Base-by-base conservation (phyloP, 1,140 invertebrate species). In the Dinoponera quadriceps region DNA sequence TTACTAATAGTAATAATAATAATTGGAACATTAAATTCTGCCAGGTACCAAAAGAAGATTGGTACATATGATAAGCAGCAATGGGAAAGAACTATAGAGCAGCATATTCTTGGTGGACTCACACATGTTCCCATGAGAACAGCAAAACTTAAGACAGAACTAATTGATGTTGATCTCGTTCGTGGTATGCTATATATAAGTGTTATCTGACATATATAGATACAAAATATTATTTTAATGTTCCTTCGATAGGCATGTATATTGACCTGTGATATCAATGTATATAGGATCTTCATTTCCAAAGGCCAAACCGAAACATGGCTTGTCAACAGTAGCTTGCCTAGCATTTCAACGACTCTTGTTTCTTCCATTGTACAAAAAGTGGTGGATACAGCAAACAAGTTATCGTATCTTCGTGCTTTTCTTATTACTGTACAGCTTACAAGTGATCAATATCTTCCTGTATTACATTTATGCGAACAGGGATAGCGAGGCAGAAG, bases 121-220 rank as follows among this genome's bases (percentile, higher is more conserved):
- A 97, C 96, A 82, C 96, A 98, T 91, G 96, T 98, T 60, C 97
- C 98, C 54, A 97, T 98, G 92, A 97, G 98, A 92, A 97, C 96
- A 55, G 96, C 97, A 44, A 98, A 98, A 93, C 94, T 98, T 11
- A 98, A 98, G 93, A 97, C 98, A 16, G 98, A 99, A 90, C 96
- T 99, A 14, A 99, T 99, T 86, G 98, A 99, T 95, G 97, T 99
- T 33, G 98, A 99, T 95, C 95, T 99, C 89, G 98, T 99, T 20
- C 95, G 98, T 96, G 91, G 90, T 91, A 80, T 27, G 68, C 66
- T 33, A n/a, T 14, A 57, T 14, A 57, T 59, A 25, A 4, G 16
- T 66, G 29, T 33, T 51, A 54, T 54, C 16, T 62, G 14, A 0
- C 44, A 16, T 38, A 2, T 38, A 29, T 22, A 54, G 55, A 83